phyloP scores from a whole-genome alignment of 2,797 vertebrate species.

The Miichthys miiuy region DNA sequence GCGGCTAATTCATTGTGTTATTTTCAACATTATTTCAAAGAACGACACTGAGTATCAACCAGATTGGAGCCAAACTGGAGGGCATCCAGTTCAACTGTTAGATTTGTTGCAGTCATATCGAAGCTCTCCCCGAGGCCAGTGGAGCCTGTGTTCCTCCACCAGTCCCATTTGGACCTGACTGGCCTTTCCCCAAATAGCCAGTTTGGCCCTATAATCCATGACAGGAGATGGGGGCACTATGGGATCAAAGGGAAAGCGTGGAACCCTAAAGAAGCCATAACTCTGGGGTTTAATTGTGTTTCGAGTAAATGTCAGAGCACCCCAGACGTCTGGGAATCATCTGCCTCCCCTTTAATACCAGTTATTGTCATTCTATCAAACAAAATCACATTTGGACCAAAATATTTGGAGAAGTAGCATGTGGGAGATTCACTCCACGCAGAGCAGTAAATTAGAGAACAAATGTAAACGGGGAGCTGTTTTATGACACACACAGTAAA shows the following conservation, averaged over 20 bases:
- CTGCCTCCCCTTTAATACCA: constrained; percentile 77
- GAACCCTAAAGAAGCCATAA: constrained; percentile 79
- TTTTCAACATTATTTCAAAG: constrained; percentile 60
- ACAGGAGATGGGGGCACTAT: constrained; percentile 61
- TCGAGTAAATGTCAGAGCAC: constrained; percentile 83
- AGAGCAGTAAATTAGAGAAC: constrained; percentile 77
- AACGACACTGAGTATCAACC: constrained; percentile 38
- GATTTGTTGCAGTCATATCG: constrained; percentile 74
- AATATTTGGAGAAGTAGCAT: constrained; percentile 82
- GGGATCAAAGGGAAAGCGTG: constrained; percentile 72
- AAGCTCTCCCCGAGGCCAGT: constrained; percentile 57
- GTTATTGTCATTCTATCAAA: constrained; percentile 84
- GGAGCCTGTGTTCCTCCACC: constrained; percentile 74
- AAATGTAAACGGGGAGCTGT: constrained; percentile 77
- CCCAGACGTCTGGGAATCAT: constrained; percentile 82
- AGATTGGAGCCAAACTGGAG: constrained; percentile 60
- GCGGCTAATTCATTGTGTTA: constrained; percentile 33
- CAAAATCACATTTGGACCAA: constrained; percentile 83
- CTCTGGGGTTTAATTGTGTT: constrained; percentile 82
- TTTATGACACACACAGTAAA: constrained; percentile 78
- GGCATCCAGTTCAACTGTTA: constrained; percentile 62
- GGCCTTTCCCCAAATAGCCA: constrained; percentile 78
- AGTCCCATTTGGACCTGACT: constrained; percentile 73
- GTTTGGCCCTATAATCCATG: constrained; percentile 76
- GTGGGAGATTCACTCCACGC: constrained; percentile 69